Evolutionary conservation across 2,113 vertebrate genomes (phyloP).

Genomic region (Neotoma lepida): DNA sequence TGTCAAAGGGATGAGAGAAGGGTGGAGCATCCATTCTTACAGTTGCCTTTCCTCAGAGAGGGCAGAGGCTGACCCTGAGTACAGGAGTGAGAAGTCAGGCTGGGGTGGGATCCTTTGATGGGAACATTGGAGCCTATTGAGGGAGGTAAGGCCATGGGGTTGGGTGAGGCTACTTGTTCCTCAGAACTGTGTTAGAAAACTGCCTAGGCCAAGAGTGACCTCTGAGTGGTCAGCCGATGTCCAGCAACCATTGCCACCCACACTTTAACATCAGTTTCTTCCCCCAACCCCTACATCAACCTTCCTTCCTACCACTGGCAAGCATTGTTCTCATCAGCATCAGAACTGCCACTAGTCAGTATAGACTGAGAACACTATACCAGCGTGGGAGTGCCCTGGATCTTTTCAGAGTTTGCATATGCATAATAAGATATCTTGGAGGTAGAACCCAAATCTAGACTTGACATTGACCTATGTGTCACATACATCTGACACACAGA

Average conservation of each 20-base stretch:
- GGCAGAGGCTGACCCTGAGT: not conserved
- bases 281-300: fast-evolving
- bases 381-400: not conserved
- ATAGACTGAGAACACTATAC: not conserved
- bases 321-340: too few relatives aligned
- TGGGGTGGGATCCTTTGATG: not conserved
- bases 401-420: not conserved
- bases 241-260: too few relatives aligned
- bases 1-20: not conserved
- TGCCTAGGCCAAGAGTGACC: not conserved
- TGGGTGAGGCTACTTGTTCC: too few relatives aligned
- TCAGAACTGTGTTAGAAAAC: not conserved
- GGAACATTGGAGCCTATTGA: not conserved
- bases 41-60: not conserved
- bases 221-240: not conserved
- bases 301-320: not conserved
- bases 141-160: not conserved
- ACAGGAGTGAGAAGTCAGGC: not conserved
- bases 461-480: not conserved
- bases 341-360: not conserved
- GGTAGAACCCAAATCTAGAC: not conserved
- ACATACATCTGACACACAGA: not conserved
- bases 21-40: not conserved
- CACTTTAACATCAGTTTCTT: fast-evolving
- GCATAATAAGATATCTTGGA: not conserved